Base-by-base conservation (phyloP, 2,797 vertebrate genomes). In the Pagetopsis macropterus region DNA sequence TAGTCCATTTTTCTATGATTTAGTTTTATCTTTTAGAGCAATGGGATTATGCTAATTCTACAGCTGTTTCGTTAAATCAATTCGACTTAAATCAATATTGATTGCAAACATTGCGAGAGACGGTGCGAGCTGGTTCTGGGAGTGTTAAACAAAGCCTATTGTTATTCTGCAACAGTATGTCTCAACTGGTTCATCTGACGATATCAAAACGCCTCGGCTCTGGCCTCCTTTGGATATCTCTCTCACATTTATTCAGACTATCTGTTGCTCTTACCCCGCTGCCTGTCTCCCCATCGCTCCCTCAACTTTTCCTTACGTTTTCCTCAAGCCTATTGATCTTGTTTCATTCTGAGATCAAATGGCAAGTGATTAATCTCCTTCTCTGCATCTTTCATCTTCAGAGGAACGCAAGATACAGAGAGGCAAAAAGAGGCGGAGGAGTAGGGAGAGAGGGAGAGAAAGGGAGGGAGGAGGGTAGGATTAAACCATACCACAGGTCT, bases 301-400 rank as follows among this genome's bases (percentile, higher is more conserved):
- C 75, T 73, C 65, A 88, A 88, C 85, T 85, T 87, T 88, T 75
- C 56, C 84, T 81, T 86, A 83, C 82, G 75, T 88, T 91, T 86
- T 79, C 72, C 76, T 81, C 79, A 74, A 83, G 80, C 87, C 88
- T 87, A 91, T 91, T 92, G 91, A 92, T 93, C 89, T 89, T 72
- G 76, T 88, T 91, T 92, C 87, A 84, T 88, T 93, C 85, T 63
- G 84, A 94, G 91, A 93, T 94, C 93, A 94, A 93, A 94, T 91
- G 90, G 87, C 75, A 75, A 86, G 89, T 90, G 92, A 94, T 94
- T 93, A 92, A 93, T 93, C 89, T 93, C 82, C 75, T 80, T 81
- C 84, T 78, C 82, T 81, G 67, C 84, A 89, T 92, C 91, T 92
- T 93, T 94, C 91, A 93, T 94, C 92, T 93, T 90, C 84, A 88